phyloP scores from a whole-genome alignment of 1,140 invertebrate species.

The Aphaenogaster rudis region DNA sequence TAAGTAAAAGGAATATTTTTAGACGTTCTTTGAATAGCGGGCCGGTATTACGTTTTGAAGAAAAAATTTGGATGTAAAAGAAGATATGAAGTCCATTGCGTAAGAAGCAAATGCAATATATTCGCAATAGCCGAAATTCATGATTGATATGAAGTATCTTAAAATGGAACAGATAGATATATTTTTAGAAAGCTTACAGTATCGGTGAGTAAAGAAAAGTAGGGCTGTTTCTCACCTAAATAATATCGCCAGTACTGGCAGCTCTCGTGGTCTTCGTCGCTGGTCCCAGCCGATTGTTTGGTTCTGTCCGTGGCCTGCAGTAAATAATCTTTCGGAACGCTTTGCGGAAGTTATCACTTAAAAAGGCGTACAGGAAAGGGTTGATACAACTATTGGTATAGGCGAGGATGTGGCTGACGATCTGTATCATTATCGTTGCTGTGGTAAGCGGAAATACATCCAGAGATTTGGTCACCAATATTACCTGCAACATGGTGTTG shows the following conservation, averaged over 20 bases:
- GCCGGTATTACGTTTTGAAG: not conserved
- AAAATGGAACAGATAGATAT: not conserved
- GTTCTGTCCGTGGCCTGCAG: conserved; percentile 80
- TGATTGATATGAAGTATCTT: not conserved
- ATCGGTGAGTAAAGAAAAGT: not conserved
- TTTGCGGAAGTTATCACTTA: conserved; percentile 95
- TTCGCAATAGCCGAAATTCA: not conserved
- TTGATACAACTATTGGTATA: conserved; percentile 98
- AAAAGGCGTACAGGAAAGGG: conserved; percentile 97
- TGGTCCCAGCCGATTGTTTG: conserved; percentile 79
- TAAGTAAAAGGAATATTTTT: not conserved
- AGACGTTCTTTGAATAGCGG: not conserved
- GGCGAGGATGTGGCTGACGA: conserved; percentile 95
- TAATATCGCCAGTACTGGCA: conserved; percentile 82
- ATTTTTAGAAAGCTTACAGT: not conserved
- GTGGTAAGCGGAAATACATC: conserved; percentile 90
- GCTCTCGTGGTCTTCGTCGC: conserved; percentile 83
- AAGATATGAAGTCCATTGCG: not conserved
- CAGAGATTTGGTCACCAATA: conserved; percentile 93
- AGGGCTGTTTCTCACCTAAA: conserved; percentile 80
- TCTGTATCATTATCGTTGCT: conserved; percentile 92
- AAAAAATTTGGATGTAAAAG: not conserved
- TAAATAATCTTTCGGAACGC: conserved; percentile 92
- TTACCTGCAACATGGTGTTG: conserved; percentile 87
- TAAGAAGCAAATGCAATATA: not conserved